Evolutionary conservation across 2,113 vertebrate species (phyloP).

Genomic region (Notothenia rossii): DNA sequence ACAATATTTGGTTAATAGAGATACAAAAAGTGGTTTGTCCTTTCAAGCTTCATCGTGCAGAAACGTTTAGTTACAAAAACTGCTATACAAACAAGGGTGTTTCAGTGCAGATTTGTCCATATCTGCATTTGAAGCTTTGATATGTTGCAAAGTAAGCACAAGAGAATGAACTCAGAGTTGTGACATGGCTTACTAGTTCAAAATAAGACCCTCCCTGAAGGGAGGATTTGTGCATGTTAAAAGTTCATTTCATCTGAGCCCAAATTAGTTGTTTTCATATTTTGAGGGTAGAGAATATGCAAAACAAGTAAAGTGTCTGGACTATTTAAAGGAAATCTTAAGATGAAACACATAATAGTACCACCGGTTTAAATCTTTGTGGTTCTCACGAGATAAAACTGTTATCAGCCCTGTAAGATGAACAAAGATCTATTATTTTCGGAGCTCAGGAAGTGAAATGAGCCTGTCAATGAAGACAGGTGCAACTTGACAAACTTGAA

Average conservation of each 20-base stretch:
- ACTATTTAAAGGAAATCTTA: background rate
- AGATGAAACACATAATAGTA: background rate
- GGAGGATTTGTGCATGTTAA: background rate
- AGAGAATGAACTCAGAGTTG: background rate
- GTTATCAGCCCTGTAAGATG: background rate
- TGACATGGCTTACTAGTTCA: no score
- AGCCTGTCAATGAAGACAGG: slow-evolving; percentile 31
- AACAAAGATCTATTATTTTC: slow-evolving; percentile 49
- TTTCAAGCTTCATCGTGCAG: background rate
- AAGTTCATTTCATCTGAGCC: background rate
- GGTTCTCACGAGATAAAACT: slow-evolving; percentile 13
- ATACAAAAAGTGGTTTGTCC: background rate
- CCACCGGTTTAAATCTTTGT: background rate
- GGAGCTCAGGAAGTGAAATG: slow-evolving; percentile 13
- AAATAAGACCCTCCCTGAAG: no score
- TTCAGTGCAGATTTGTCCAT: background rate
- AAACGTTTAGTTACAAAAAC: background rate
- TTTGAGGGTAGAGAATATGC: background rate
- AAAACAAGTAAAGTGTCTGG: background rate
- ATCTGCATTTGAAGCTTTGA: background rate
- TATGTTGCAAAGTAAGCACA: background rate
- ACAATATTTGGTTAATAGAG: background rate
- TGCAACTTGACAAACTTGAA: slow-evolving; percentile 50
- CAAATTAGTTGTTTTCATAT: background rate
- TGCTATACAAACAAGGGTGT: background rate